Conservation (phyloP, 2,888 invertebrate genomes). For the Mimas tiliae region DNA sequence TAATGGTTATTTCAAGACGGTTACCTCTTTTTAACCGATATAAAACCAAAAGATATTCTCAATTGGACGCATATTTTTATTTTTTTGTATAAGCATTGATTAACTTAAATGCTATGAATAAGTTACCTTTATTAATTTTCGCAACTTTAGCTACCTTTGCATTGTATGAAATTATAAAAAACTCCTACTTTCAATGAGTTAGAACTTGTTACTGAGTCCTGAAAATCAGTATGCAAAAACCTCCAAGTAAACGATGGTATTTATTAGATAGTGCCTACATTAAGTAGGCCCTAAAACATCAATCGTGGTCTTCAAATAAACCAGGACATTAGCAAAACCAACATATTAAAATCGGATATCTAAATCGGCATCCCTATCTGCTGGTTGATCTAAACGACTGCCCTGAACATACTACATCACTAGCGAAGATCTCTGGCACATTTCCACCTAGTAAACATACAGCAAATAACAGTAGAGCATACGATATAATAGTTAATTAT, state of each 20-base stretch:
- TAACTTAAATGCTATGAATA: background rate
- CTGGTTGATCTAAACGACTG: slow-evolving; percentile 45
- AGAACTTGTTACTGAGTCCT: no score
- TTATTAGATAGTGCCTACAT: no score
- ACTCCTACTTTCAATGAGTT: no score
- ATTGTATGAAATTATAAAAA: no score
- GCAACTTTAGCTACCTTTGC: background rate
- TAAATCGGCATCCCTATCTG: slow-evolving; percentile 39
- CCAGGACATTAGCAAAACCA: slow-evolving; percentile 13
- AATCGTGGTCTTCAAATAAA: slow-evolving; percentile 26
- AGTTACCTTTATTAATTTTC: background rate
- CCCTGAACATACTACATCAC: slow-evolving; percentile 42
- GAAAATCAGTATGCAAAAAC: no score
- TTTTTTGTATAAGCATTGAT: background rate
- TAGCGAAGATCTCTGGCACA: slow-evolving; percentile 60
- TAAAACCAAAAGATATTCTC: no score
- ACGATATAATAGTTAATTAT: background rate
- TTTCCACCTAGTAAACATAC: slow-evolving; percentile 45
- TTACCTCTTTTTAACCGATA: background rate
- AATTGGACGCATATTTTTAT: no score
- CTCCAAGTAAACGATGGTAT: no score
- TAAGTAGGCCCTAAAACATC: background rate
- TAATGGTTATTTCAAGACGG: background rate
- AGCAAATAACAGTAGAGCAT: background rate
- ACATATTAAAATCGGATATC: slow-evolving; percentile 33